Evolutionary conservation across 2,888 invertebrate species (phyloP).

Genomic region (Cactoblastis cactorum): DNA sequence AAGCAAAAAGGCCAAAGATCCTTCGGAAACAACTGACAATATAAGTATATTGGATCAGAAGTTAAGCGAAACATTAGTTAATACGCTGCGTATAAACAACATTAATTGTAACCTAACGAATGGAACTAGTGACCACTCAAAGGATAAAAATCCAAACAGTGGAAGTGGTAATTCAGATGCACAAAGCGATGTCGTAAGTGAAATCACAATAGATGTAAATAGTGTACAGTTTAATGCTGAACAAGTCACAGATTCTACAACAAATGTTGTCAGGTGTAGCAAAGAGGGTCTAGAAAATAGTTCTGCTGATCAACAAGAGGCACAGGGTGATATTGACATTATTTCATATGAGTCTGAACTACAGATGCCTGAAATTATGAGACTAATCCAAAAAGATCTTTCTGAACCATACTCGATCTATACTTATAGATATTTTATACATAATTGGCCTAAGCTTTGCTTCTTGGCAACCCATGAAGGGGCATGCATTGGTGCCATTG

Average conservation of each 20-base stretch:
- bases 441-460: conserved; percentile 99
- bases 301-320: conserved; percentile 37
- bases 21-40: conserved; percentile 55
- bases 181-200: conserved; percentile 41
- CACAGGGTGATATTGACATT: conserved; percentile 59
- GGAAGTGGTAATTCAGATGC: conserved; percentile 38
- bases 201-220: conserved; percentile 54
- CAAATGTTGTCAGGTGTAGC: conserved; percentile 36
- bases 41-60: conserved; percentile 57
- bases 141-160: conserved; percentile 41
- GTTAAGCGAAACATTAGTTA: conserved; percentile 60
- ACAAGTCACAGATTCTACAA: conserved; percentile 33
- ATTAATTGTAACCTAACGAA: conserved; percentile 68
- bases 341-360: conserved; percentile 93
- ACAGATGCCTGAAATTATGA: conserved; percentile 99
- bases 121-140: conserved; percentile 66
- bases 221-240: conserved; percentile 59
- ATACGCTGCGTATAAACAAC: conserved; percentile 67
- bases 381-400: conserved; percentile 98
- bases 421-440: conserved; percentile 99
- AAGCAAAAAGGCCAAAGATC: conserved; percentile 75
- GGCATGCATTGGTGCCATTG: conserved; percentile 97
- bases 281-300: conserved; percentile 40
- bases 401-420: conserved; percentile 99
- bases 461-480: conserved; percentile 94